phyloP scores from a whole-genome alignment of 2,113 vertebrate genomes.

The Nothocercus nigrocapillus region DNA sequence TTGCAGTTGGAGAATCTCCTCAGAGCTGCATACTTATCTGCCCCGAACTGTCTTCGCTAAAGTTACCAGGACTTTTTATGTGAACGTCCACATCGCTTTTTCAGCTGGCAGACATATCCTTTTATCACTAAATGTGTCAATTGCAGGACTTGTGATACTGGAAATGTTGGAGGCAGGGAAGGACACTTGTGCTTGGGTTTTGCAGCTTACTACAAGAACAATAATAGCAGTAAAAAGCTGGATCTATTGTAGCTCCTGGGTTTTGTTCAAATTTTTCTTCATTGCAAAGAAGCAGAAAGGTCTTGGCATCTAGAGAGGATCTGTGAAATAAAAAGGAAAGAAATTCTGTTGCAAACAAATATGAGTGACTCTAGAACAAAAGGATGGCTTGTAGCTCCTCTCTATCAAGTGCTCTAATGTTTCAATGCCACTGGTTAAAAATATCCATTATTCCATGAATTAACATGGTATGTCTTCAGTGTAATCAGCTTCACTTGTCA shows the following conservation, averaged over 20 bases:
- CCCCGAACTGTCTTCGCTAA: not conserved
- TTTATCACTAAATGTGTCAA: accelerated
- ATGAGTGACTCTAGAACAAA: not conserved
- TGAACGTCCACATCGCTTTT: not conserved
- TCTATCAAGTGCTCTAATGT: not conserved
- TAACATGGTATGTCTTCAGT: not conserved
- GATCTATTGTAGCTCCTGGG: not conserved
- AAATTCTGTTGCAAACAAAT: not conserved
- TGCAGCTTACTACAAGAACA: not conserved
- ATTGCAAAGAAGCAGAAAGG: not conserved
- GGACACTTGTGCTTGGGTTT: not conserved
- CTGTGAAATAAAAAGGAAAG: not conserved
- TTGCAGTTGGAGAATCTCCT: not conserved
- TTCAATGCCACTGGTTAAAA: not conserved
- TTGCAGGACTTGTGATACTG: not conserved
- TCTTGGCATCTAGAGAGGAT: not conserved
- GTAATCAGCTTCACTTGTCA: not conserved
- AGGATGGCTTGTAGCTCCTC: not conserved
- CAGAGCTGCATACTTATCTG: not conserved
- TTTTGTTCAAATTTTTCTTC: not conserved
- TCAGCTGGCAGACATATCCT: not conserved
- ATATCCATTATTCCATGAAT: not conserved
- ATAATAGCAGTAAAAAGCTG: not conserved
- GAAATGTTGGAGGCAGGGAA: not conserved
- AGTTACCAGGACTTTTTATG: not conserved